Base-by-base conservation (phyloP, 2,888 invertebrate genomes). In the Buathra laborator region DNA sequence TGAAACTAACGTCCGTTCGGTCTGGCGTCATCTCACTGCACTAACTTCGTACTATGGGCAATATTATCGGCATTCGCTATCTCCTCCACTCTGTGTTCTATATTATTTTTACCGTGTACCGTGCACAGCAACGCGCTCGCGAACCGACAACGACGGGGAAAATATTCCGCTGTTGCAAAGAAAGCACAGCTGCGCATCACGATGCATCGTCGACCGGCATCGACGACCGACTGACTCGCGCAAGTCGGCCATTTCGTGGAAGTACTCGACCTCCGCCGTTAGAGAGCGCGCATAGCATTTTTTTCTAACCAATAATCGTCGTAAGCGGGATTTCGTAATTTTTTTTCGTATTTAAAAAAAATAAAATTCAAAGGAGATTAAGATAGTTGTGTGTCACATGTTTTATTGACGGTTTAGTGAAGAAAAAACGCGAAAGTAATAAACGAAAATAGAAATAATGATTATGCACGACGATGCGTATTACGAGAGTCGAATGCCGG, bases 381-480 rank as follows among this genome's bases (percentile, higher is more conserved):
- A 19, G 19, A 19, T 19, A 24, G 19, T 53, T 3, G 53, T 56
- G 56, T 24, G 19, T 4, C 19, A 9, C 53, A 19, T 43, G 51
- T 29, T 44, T 66, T 7, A 14, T 44, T 19, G 67, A 24, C 43
- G 9, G 51, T 62, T 56, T 12, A 9, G 51, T 10, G 2, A 16
- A 24, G 68, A 12, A 16, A 32, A 46, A 19, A 19, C 19, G 16
- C 53, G 53, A 19, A 10, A 16, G 19, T 3, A 53, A 53, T 3
- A 53, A n/a, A n/a, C 2, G 19, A 67, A 7, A 37, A 16, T 44
- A 92, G 92, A 92, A n/a, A 75, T 12, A 29, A 87, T 90, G 81
- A 91, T 92, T 64, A 62, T 88, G 29, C 93, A 93, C 76, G 91
- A 93, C 59, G 89, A 92, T 0, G 87, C 84, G 3, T 94, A 93